A percentile compares a stretch with the other conserved stretches of the same genome.
Conservation (phyloP, 2,113 vertebrate species). For the Cynoglossus semilaevis region DNA sequence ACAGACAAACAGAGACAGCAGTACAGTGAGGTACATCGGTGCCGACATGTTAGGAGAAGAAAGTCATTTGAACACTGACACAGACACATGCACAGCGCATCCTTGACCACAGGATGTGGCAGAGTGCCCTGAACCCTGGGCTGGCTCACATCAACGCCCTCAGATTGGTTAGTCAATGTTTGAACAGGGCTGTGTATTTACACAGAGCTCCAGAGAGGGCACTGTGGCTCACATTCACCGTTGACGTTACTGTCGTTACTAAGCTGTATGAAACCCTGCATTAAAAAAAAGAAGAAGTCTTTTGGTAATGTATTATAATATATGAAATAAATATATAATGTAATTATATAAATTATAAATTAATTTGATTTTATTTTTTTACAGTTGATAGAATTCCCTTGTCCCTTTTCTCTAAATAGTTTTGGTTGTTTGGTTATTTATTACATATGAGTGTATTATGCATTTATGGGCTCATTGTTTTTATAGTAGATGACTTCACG, state of each 20-base stretch:
- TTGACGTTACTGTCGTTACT: neutral
- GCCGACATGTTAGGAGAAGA: conserved; percentile 47
- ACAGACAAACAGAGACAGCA: conserved; percentile 38
- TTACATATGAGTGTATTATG: too few relatives aligned
- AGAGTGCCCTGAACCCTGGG: conserved; percentile 33
- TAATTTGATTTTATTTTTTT: too few relatives aligned
- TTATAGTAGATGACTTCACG: too few relatives aligned
- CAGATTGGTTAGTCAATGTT: conserved; percentile 45
- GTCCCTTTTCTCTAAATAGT: too few relatives aligned
- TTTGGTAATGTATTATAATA: too few relatives aligned
- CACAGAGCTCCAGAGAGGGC: conserved; percentile 1
- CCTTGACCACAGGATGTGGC: conserved; percentile 72
- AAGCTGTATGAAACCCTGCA: neutral
- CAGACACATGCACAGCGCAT: conserved; percentile 39
- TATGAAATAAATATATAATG: too few relatives aligned
- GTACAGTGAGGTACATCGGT: conserved; percentile 30
- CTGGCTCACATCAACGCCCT: conserved; percentile 15
- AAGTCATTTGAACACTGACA: conserved; percentile 3
- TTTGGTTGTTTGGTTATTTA: too few relatives aligned
- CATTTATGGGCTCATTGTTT: too few relatives aligned
- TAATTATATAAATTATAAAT: too few relatives aligned
- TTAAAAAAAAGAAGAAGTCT: too few relatives aligned
- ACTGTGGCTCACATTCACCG: neutral
- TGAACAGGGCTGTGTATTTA: conserved; percentile 43
- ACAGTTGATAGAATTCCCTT: too few relatives aligned